Conservation (phyloP, 2,113 vertebrate species). For the Vidua chalybeata region DNA sequence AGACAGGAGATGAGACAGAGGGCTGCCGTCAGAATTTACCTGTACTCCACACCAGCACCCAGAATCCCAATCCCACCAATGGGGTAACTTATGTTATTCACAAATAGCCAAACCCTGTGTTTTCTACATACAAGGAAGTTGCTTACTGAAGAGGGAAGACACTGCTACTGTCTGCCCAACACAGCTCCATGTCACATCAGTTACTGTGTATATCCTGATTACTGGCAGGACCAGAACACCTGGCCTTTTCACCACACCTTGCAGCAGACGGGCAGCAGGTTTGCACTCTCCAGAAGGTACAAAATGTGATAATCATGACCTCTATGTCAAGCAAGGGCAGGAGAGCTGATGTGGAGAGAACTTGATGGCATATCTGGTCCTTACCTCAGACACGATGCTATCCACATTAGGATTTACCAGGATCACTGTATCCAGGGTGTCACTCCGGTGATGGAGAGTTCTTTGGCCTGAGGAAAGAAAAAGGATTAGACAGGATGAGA, state of each 20-base stretch:
- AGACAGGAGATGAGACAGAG: background rate
- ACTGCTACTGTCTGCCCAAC: background rate
- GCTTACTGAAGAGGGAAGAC: background rate
- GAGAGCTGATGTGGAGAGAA: background rate
- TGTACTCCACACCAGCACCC: background rate
- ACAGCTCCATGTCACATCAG: background rate
- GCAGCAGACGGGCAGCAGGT: background rate
- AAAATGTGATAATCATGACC: background rate
- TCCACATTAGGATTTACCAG: conserved; percentile 90
- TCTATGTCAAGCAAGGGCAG: background rate
- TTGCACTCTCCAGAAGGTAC: background rate
- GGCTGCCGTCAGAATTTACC: background rate
- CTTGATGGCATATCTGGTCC: background rate
- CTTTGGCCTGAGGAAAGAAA: conserved; percentile 83
- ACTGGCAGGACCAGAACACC: background rate
- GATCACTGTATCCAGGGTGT: conserved; percentile 86
- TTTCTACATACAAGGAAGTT: background rate
- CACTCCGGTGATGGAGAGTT: conserved; percentile 88
- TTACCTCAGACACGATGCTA: conserved; percentile 85
- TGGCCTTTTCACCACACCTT: background rate
- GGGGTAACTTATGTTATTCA: background rate
- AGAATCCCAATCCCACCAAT: background rate
- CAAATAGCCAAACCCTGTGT: background rate
- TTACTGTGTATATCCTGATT: background rate
- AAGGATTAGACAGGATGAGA: background rate